Base-by-base conservation (phyloP, 1,140 invertebrate genomes). In the Magallana ariakensis region DNA sequence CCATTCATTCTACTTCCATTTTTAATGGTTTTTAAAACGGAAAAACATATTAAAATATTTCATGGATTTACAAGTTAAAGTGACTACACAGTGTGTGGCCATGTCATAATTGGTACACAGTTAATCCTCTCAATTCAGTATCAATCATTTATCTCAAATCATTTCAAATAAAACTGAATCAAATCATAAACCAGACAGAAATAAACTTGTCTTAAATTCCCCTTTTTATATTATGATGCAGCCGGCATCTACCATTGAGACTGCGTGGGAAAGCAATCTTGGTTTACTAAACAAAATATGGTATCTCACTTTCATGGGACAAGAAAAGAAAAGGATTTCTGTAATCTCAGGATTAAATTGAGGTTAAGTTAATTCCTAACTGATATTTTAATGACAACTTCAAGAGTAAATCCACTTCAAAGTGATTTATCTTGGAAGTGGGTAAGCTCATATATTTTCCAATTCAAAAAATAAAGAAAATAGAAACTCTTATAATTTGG, bases 21-120 rank as follows among this genome's bases (percentile, higher is more conserved):
- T n/a, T 10, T 13, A 26, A 19, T 75, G 22, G 66, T 46, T 26
- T 26, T 7, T 75, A 26, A 75, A 70, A 70, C 22, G 0, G 33
- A 46, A 75, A 62, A 62, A 62, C 19, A 16, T 16, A 62, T 62
- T 62, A 62, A 62, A 75, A 75, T 75, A 26, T 75, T 75, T 33
- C 22, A 19, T 19, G 9, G 2, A 75, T 75, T 75, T 13, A 33
- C 62, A 19, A 66, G 6, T 75, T 75, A 26, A 22, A 75, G 66
- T 75, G 33, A 46, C 22, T 19, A 19, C 66, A 75, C 33, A 75
- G 66, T 75, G 66, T 75, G 66, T 75, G 66, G 66, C 22, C 66
- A 5, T 70, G 62, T 70, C 26, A 22, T 75, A 22, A 75, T 75
- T 75, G 66, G 66, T 26, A 26, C 66, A 75, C 66, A 75, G 22